Conservation (phyloP, 2,113 vertebrate species). For the Xiphophorus maculatus region DNA sequence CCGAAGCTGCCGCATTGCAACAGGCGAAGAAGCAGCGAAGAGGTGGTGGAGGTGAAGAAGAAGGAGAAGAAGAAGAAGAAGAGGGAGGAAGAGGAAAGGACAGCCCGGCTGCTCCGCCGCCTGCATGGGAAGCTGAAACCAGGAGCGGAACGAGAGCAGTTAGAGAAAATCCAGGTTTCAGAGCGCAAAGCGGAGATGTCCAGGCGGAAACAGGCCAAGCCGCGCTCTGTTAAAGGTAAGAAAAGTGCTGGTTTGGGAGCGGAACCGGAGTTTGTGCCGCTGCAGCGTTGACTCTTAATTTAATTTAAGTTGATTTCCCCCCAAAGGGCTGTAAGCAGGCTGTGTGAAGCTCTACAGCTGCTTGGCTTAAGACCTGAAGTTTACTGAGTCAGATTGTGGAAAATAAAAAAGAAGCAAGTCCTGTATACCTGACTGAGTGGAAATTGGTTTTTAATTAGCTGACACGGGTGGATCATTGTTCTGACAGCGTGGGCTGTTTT, state of each 20-base stretch:
- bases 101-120: conserved; percentile 55
- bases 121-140: conserved; percentile 69
- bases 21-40: conserved; percentile 85
- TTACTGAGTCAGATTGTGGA: neutral
- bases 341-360: neutral
- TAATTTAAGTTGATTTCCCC: neutral
- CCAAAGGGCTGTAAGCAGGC: neutral
- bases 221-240: conserved; percentile 98
- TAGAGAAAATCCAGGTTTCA: neutral
- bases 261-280: neutral
- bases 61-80: conserved; percentile 26
- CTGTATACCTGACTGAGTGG: neutral
- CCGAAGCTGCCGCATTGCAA: conserved; percentile 94
- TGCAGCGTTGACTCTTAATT: neutral
- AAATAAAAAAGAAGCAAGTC: neutral
- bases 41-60: conserved; percentile 49
- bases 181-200: conserved; percentile 85
- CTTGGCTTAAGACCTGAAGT: too few relatives aligned
- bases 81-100: conserved; percentile 57
- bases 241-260: conserved; percentile 13
- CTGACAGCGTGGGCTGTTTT: conserved; percentile 22
- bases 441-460: conserved; percentile 34
- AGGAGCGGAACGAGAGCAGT: conserved; percentile 50
- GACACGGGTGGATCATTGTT: conserved; percentile 17
- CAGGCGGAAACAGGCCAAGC: conserved; percentile 97